Conservation (phyloP, 23 tunicate genomes). For the Oikopleura albicans region DNA sequence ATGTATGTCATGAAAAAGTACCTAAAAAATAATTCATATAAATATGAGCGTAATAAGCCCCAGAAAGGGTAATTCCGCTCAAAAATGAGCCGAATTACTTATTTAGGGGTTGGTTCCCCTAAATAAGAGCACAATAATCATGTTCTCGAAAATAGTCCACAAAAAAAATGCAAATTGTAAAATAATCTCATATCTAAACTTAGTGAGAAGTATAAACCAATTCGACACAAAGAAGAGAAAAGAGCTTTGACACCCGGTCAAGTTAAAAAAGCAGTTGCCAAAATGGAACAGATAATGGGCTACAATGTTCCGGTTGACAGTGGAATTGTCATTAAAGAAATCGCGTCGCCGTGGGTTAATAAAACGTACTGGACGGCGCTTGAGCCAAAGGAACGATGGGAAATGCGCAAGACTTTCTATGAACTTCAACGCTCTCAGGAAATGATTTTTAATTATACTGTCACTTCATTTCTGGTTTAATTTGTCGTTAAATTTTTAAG, state of each 20-base stretch:
- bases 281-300: background rate
- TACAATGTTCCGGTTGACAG: background rate
- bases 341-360: background rate
- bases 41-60: too few species aligned
- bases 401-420: background rate
- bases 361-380: background rate
- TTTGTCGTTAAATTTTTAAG: too few species aligned
- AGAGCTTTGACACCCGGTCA: background rate
- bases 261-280: background rate
- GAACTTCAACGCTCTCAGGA: background rate
- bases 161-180: too few species aligned
- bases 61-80: too few species aligned
- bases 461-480: too few species aligned
- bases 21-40: too few species aligned
- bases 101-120: too few species aligned
- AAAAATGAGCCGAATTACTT: too few species aligned
- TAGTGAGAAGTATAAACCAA: background rate
- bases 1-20: too few species aligned
- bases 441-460: background rate
- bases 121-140: too few species aligned
- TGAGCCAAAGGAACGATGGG: background rate
- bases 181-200: background rate
- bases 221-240: background rate
- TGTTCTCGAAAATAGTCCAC: too few species aligned
- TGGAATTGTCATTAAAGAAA: background rate